Percentiles rank a stretch among this genome's conserved stretches.
These are phyloP conservation scores for Drosophila baimaii DNA, from an alignment of 1,140 invertebrate species.

Conservation along the genomic window DNA sequence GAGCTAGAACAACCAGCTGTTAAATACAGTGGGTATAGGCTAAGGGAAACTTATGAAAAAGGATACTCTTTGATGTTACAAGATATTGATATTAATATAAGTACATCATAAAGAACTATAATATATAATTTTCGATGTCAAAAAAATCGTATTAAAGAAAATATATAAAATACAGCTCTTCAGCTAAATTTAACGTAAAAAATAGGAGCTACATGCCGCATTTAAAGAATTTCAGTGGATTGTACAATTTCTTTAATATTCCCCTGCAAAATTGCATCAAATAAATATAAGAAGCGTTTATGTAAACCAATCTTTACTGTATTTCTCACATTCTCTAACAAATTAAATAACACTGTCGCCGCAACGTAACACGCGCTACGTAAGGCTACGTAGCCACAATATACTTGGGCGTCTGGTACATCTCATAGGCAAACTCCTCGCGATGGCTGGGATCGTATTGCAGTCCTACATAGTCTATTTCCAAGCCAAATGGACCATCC, in stretches of 20 bases:
- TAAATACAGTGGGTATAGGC: neutral
- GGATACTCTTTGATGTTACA: too few relatives aligned
- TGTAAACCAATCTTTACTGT: slow-evolving; percentile 23
- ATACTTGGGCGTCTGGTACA: slow-evolving; percentile 89
- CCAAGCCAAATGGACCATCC: slow-evolving; percentile 93
- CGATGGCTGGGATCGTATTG: slow-evolving; percentile 90
- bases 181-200: neutral
- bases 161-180: neutral
- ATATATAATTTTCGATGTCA: neutral
- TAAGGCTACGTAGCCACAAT: slow-evolving; percentile 86
- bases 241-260: neutral
- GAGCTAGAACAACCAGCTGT: slow-evolving; percentile 9
- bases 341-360: slow-evolving; percentile 59
- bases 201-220: neutral
- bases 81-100: neutral
- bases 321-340: slow-evolving; percentile 31
- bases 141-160: neutral
- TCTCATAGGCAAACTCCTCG: slow-evolving; percentile 96
- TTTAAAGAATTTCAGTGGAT: neutral
- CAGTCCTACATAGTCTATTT: slow-evolving; percentile 97
- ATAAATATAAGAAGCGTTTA: neutral
- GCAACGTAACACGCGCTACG: slow-evolving; percentile 5
- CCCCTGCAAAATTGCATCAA: neutral
- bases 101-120: neutral
- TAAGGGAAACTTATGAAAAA: neutral